A percentile compares a stretch with the other conserved stretches of the same genome.
Conservation (phyloP, 1,140 invertebrate genomes). For the Drosophila sturtevanti region DNA sequence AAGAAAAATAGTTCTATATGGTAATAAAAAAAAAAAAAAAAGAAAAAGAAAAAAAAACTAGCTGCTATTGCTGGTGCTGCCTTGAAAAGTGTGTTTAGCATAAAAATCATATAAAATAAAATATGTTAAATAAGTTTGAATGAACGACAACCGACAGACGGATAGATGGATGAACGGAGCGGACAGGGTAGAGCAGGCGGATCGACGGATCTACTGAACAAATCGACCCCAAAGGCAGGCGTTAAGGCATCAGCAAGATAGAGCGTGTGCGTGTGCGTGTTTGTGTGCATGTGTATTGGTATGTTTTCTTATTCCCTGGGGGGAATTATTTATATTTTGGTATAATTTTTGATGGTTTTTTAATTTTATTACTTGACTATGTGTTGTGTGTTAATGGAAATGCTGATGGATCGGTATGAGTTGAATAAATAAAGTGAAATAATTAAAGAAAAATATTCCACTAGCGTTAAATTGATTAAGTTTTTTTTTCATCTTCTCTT, state of each 20-base stretch:
- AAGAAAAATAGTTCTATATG: constrained; percentile 77
- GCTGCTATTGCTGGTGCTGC: constrained; percentile 1
- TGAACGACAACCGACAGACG: background rate
- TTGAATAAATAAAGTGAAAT: background rate
- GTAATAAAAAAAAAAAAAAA: constrained; percentile 48
- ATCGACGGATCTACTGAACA: background rate
- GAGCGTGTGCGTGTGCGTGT: background rate
- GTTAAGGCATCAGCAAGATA: background rate
- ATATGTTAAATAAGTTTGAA: constrained; percentile 27
- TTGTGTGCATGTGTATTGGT: constrained; percentile 17
- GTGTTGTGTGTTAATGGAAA: constrained; percentile 48
- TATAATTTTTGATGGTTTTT: constrained; percentile 64
- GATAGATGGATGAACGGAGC: background rate
- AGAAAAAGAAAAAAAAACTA: constrained; percentile 23
- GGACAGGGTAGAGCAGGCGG: background rate
- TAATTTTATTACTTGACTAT: constrained; percentile 58
- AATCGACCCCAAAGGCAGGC: background rate
- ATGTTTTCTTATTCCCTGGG: constrained; percentile 7
- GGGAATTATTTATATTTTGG: constrained; percentile 42
- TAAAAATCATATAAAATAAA: constrained; percentile 36
- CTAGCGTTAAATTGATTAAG: background rate
- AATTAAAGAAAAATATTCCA: background rate
- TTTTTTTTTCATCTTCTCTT: no score
- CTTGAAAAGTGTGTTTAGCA: constrained; percentile 41
- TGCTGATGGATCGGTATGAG: background rate